phyloP scores from a whole-genome alignment of 2,888 invertebrate genomes.

The Eubasilissa splendida region DNA sequence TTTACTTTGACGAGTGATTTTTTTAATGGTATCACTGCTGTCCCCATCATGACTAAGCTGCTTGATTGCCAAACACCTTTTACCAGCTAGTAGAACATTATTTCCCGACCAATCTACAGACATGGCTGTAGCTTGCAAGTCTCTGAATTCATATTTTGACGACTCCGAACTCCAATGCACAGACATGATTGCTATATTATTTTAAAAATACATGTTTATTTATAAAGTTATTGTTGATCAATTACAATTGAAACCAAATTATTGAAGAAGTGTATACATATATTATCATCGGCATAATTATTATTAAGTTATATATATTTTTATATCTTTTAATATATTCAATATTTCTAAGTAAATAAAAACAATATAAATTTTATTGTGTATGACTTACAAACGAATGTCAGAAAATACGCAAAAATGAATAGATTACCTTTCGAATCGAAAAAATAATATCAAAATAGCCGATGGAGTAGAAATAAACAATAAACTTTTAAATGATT shows the following conservation, averaged over 20 bases:
- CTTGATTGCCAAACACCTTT: constrained; percentile 84
- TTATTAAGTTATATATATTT: too few relatives aligned
- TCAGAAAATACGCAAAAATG: too few relatives aligned
- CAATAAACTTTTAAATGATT: too few relatives aligned
- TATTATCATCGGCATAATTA: not conserved
- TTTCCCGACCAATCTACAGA: constrained; percentile 90
- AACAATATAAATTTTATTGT: too few relatives aligned
- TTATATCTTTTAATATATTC: too few relatives aligned
- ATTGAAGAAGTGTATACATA: not conserved
- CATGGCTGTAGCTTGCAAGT: constrained; percentile 94
- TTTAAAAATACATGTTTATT: not conserved
- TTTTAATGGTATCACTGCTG: constrained; percentile 79
- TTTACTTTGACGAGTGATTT: constrained; percentile 90
- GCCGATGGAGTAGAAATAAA: too few relatives aligned
- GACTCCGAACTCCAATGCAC: constrained; percentile 72
- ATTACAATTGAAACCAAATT: too few relatives aligned
- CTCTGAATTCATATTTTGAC: constrained; percentile 83
- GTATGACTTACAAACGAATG: too few relatives aligned
- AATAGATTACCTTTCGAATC: too few relatives aligned
- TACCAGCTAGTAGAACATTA: constrained; percentile 89
- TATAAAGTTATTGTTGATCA: too few relatives aligned
- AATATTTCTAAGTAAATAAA: too few relatives aligned
- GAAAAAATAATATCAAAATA: too few relatives aligned
- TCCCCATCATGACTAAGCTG: constrained; percentile 82
- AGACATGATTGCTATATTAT: constrained; percentile 62